Conservation (phyloP, 2,113 vertebrate species). For the Ailurus styani region DNA sequence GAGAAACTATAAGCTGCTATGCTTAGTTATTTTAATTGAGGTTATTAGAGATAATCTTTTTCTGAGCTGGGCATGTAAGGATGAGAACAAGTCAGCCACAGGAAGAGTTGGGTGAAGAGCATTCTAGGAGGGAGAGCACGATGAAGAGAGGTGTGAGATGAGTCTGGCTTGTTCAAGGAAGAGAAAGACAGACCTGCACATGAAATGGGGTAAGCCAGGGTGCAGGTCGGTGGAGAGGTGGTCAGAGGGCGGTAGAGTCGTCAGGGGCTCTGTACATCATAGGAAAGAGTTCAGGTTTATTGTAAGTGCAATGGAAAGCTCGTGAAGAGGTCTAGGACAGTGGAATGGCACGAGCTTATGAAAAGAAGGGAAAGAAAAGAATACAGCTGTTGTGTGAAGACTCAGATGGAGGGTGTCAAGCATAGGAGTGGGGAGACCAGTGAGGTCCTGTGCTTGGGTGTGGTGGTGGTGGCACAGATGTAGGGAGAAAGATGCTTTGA, state of each 20-base stretch:
- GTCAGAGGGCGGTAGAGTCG: background rate
- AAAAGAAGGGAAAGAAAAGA: background rate
- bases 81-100: background rate
- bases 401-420: background rate
- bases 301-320: background rate
- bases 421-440: background rate
- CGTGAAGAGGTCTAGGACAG: background rate
- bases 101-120: background rate
- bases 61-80: background rate
- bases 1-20: background rate
- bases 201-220: background rate
- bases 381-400: background rate
- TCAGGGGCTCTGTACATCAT: background rate
- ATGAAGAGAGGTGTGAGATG: background rate
- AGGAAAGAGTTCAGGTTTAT: background rate
- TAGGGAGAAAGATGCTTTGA: background rate
- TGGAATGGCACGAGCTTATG: background rate
- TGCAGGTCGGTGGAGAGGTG: background rate
- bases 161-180: too few relatives aligned
- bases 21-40: constrained; percentile 5
- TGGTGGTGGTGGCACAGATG: background rate
- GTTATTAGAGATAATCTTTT: background rate
- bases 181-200: background rate
- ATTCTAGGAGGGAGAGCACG: background rate
- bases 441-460: background rate